Evolutionary conservation across 2,113 vertebrate genomes (phyloP).

Genomic region (Lynx canadensis): DNA sequence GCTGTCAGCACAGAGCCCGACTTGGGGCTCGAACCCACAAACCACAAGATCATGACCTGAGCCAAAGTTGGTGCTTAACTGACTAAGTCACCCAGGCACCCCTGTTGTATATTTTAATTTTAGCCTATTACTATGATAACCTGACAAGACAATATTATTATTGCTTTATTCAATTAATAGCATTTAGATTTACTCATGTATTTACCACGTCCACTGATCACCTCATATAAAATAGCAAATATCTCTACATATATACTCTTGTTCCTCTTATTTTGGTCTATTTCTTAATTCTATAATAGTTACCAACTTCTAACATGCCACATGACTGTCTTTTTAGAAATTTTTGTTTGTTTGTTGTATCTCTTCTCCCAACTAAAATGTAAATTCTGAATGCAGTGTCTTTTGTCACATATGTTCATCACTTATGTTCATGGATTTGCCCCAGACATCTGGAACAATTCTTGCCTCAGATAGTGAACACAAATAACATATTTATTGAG

Average conservation of each 20-base stretch:
- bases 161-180: neutral
- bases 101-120: neutral
- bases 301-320: neutral
- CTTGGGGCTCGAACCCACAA: no score
- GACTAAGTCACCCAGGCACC: no score
- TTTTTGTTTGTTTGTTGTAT: neutral
- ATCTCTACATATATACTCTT: neutral
- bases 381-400: neutral
- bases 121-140: neutral
- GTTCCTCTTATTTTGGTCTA: neutral
- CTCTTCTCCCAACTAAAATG: neutral
- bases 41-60: no score
- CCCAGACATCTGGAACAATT: neutral
- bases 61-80: no score
- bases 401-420: neutral
- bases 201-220: neutral
- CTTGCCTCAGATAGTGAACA: neutral
- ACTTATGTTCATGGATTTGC: neutral
- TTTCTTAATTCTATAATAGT: neutral
- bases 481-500: neutral
- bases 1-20: no score
- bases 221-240: neutral
- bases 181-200: neutral
- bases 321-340: neutral
- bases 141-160: neutral